Base-by-base conservation (phyloP, 2,888 invertebrate species). In the Metacarcinus magister region DNA sequence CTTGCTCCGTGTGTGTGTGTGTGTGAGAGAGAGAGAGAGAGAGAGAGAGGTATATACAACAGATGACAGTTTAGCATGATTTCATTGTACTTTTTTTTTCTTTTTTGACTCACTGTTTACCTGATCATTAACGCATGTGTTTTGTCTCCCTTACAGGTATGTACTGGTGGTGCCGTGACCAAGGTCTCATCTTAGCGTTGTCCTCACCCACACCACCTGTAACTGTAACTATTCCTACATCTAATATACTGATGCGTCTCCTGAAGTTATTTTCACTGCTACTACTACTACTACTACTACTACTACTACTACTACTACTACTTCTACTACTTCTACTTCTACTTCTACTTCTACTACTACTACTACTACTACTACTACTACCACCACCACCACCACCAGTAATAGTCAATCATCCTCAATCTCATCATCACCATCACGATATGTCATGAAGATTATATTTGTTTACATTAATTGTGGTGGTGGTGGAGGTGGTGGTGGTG, bases 281-380 rank as follows among this genome's bases (percentile, higher is more conserved):
- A 82, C 82, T 82, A 82, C 82, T 75, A 75, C 75, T 75, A 75
- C 75, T 75, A 75, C 75, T 28, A 75, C 75, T 75, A 75, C 75
- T 75, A 75, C 75, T 75, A 75, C 75, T 82, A 82, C 82, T 82
- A 82, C 82, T 82, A 82, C 82, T 82, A 82, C 82, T 32, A 82
- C 82, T 32, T 32, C 82, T 82, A 82, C 82, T 32, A 23, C 82
- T 32, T 32, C 32, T 32, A 82, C 67, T 67, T 13, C 67, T 67
- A 67, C 67, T 67, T 13, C 67, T 67, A 89, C 89, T 89, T 32
- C 43, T 16, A 39, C 39, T 90, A 44, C 90, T 43, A 90, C 43
- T 90, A 43, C 90, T 90, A 90, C 39, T 90, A 44, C 39, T 90
- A 90, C 44, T 44, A 39, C 44, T 43, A 90, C 43, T 90, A 39